These are phyloP conservation scores for Danaus chrysippus DNA, from an alignment of 2,888 invertebrate species.

Conservation along the genomic window DNA sequence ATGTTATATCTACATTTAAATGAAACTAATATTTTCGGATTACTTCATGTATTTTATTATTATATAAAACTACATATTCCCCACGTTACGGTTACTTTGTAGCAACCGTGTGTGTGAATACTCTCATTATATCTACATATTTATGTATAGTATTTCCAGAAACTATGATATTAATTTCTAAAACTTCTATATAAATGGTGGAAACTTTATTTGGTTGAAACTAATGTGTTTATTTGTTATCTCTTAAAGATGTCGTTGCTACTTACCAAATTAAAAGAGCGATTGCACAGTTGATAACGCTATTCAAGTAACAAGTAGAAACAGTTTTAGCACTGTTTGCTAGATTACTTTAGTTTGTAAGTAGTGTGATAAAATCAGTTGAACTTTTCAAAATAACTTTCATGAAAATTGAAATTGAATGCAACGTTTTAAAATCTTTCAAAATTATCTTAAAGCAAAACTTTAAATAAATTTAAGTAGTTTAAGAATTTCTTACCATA, in stretches of 20 bases:
- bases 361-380: constrained; percentile 3
- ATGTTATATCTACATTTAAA: background rate
- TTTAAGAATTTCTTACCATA: background rate
- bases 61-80: too few relatives aligned
- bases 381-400: background rate
- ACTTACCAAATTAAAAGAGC: background rate
- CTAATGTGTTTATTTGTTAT: background rate
- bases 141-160: too few relatives aligned
- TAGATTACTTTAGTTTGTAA: constrained; percentile 5
- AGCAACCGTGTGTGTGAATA: background rate
- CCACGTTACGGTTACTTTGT: too few relatives aligned
- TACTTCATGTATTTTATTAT: too few relatives aligned
- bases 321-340: background rate
- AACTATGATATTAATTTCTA: too few relatives aligned
- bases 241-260: background rate
- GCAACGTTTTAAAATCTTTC: too few relatives aligned
- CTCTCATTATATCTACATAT: too few relatives aligned
- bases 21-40: too few relatives aligned
- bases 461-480: background rate
- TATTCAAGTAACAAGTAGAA: background rate
- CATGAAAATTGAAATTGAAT: background rate
- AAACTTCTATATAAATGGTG: too few relatives aligned
- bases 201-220: background rate
- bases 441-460: background rate
- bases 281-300: background rate